These are phyloP conservation scores for Rhinolophus ferrumequinum DNA, from an alignment of 2,113 vertebrate species.

Conservation along the genomic window DNA sequence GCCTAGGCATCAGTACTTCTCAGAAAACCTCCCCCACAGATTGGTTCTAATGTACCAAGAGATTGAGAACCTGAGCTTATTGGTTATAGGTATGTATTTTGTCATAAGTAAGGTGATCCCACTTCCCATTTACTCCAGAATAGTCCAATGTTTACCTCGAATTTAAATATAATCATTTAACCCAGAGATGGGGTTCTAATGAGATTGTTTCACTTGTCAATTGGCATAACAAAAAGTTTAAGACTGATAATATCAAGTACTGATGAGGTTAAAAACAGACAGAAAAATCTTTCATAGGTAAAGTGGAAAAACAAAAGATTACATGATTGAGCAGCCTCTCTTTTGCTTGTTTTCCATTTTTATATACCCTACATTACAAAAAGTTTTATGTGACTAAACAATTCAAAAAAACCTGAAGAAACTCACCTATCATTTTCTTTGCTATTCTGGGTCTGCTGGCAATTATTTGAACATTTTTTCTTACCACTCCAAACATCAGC, in stretches of 20 bases:
- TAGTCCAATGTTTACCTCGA: neutral
- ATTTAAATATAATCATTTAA: neutral
- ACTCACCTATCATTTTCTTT: neutral
- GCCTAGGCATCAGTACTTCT: neutral
- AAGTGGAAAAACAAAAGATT: constrained; percentile 28
- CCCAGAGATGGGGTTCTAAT: neutral
- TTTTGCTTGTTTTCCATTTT: constrained; percentile 28
- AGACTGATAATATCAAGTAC: neutral
- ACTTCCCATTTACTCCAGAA: neutral
- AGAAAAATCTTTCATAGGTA: neutral
- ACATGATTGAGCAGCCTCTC: neutral
- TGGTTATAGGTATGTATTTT: neutral
- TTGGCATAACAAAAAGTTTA: neutral
- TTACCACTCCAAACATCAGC: neutral
- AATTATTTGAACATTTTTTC: constrained; percentile 8
- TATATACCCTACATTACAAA: neutral
- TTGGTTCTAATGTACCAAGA: neutral
- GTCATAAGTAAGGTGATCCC: neutral
- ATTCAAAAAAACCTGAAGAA: neutral
- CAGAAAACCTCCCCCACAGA: neutral
- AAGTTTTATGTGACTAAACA: neutral
- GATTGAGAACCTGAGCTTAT: neutral
- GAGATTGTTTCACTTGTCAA: constrained; percentile 40
- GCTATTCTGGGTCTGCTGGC: neutral
- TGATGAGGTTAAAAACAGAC: neutral